Evolutionary conservation across 2,888 invertebrate genomes (phyloP), one percentile per base, ranked within the genome.

Genomic region (Elegia similella): DNA sequence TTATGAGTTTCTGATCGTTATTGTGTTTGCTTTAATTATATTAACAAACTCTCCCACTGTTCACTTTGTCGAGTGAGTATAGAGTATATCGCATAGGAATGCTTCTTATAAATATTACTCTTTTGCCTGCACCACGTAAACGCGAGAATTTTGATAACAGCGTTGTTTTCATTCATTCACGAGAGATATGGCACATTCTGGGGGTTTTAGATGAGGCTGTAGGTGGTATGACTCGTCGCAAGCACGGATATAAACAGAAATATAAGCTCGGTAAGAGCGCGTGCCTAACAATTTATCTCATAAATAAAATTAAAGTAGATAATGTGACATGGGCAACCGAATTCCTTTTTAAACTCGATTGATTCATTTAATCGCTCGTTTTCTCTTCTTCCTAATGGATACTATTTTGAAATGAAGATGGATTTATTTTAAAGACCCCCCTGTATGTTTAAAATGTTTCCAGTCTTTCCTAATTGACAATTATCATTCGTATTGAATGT

Each of bases 71-170:
- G 23, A 23, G 23, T 23, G 23, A 23, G 23, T 23, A 23, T 23
- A 23, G 23, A 23, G 23, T 23, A 23, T 5, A 5, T 23, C 23
- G 23, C 23, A 38, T 1, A 53, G 56, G 58, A 58, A 57, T 61
- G 56, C 42, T 42, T 6, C 55, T 34, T 43, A 57, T 55, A 58
- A 58, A 57, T 53, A 58, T 47, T 13, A 56, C 7, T 55, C 15
- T 50, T 56, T 58, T 54, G 48, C 58, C 54, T 58, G 42, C 56
- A 56, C 57, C 29, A 44, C 23, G 44, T 29, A 52, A 34, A 50
- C 53, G 34, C 50, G 42, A 57, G 52, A 42, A 59, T 59, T 62
- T 58, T 55, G 59, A 64, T 60, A 59, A 62, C 58, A 48, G 29
- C 34, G 44, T 50, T 57, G 38, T 54, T 29, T 53, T 56, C 52